Base-by-base conservation (phyloP, 2,797 vertebrate species). In the Sarcophilus harrisii region DNA sequence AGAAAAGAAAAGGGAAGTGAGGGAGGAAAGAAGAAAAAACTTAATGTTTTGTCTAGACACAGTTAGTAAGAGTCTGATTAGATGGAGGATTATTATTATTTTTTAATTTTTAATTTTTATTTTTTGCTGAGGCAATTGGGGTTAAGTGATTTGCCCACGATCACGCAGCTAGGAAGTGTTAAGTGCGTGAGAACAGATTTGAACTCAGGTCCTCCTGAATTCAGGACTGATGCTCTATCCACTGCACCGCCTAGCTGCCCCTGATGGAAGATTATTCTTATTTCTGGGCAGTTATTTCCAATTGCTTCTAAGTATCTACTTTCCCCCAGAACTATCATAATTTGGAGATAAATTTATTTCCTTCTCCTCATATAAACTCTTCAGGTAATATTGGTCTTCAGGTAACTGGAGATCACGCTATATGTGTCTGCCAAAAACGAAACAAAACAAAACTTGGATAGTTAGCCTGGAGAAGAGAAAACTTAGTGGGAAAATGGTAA, bases 251-350 rank as follows among this genome's bases (percentile, higher is more conserved):
- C 52, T 54, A 54, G 52, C 52, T 54, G 52, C 52, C 52, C 52
- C 52, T 9, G 66, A 73, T 81, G 18, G 38, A 81, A 9, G 21
- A 45, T 81, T 54, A 91, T 87, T 18, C 30, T 24, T 5, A 24
- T 60, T 93, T 92, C 93, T 94, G 66, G 81, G 89, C 73, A 52
- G 30, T 92, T 93, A 92, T 49, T 93, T 95, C 94, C n/a, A n/a
- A 45, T 58, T 92, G 92, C 93, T 91, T 92, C 38, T 73, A 58
- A 49, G 55, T 58, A 0, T 73, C 2, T 27, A 55, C 66, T 87
- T 58, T 81, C 45, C 90, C 81, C 90, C 1, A 81, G 49, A 29
- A 49, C 0, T 55, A 93, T 30, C 30, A 92, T 58, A 24, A 6
- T 12, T 52, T 92, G 27, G 38, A 92, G 90, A 27, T 59, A 55